Base-by-base conservation (phyloP, 2,888 invertebrate species). In the Phlogophora meticulosa region DNA sequence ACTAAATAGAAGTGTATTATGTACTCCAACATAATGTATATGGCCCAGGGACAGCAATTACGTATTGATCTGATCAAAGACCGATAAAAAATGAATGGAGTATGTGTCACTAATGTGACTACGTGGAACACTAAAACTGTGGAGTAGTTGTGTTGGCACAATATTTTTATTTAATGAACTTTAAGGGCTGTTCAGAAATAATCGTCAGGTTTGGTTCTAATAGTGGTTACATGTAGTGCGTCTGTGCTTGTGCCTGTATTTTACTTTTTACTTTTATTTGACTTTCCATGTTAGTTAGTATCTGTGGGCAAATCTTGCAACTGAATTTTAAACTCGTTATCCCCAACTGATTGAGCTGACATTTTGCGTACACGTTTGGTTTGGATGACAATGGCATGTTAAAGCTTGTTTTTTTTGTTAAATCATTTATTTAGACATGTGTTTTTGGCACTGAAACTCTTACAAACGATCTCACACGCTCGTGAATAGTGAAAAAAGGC, bases 51-150 rank as follows among this genome's bases (percentile, higher is more conserved):
- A 38, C 59, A 34, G 32, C 42, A 56, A 60, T 60, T 77, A 56
- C 42, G 51, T 74, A 74, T 74, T 77, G 74, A 72, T 74, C 77
- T 22, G 34, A 72, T 60, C 65, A 43, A 20, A 17, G 7, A 46
- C 45, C 20, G 57, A 70, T 73, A 36, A 58, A 56, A 74, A 62
- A 70, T 58, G 4, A 48, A 62, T 57, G 43, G 34, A 57, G 11
- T 43, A 38, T 40, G 20, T 59, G 43, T 51, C 40, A 52, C 51
- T 59, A 45, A 28, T 53, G 46, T 49, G 45, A 43, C 10, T n/a
- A 40, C 17, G 28, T 63, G 20, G 13, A 56, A 43, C 28, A 36
- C 13, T 24, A n/a, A 58, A 58, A 22, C 40, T 53, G 2, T 67
- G n/a, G 34, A 38, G 28, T 52, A 11, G 48, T 7, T 34, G 11